phyloP scores from a whole-genome alignment of 2,888 invertebrate species.

The Siphlonurus alternatus region DNA sequence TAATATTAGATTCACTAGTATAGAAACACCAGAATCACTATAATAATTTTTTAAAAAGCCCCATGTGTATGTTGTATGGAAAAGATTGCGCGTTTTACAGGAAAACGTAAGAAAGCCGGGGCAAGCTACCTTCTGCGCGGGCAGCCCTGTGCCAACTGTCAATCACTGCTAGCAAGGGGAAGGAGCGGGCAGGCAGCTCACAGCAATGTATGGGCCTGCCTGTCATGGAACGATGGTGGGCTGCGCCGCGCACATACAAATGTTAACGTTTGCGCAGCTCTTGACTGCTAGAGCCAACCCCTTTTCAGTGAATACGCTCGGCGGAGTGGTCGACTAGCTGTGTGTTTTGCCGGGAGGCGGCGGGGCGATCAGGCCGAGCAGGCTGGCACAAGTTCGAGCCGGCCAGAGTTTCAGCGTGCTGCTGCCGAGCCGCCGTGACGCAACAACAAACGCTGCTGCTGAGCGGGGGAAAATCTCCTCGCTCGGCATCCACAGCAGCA shows the following conservation, averaged over 20 bases:
- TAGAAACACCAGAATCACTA: not conserved
- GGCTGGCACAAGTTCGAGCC: not conserved
- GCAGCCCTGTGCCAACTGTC: constrained; percentile 1
- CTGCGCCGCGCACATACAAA: not conserved
- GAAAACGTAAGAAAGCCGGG: not conserved
- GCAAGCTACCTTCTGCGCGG: not conserved
- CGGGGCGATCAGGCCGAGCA: not conserved
- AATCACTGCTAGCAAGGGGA: not conserved
- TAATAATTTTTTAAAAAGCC: not conserved
- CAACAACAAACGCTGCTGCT: not conserved
- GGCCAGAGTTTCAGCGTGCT: not conserved
- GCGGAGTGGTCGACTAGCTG: not conserved
- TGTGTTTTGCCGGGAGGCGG: not conserved
- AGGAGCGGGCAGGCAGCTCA: not conserved
- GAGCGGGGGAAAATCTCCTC: too few relatives aligned
- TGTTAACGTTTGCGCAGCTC: not conserved
- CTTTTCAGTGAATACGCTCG: not conserved
- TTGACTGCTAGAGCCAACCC: not conserved
- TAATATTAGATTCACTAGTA: not conserved
- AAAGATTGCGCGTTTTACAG: not conserved
- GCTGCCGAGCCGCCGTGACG: not conserved
- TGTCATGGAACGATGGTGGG: not conserved
- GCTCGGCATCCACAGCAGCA: too few relatives aligned
- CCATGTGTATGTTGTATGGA: not conserved
- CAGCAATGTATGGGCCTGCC: not conserved